Percentiles rank a stretch among this genome's conserved stretches.
These are phyloP conservation scores for Octonoba sinensis DNA, from an alignment of 2,888 invertebrate species.

Conservation along the genomic window DNA sequence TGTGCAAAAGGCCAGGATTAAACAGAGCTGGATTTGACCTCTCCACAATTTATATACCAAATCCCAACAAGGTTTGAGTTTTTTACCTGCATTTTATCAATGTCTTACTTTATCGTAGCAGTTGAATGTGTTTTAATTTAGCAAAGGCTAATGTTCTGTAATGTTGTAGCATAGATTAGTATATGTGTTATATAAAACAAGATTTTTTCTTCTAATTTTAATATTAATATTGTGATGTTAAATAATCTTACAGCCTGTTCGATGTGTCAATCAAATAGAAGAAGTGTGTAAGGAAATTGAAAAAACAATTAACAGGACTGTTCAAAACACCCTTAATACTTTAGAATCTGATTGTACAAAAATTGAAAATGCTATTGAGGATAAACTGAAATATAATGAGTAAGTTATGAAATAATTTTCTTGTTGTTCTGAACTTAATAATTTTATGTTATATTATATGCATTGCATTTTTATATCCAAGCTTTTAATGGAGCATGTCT, in stretches of 20 bases:
- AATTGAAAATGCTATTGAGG: conserved; percentile 72
- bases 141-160: no score
- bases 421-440: neutral
- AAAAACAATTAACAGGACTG: conserved; percentile 75
- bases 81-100: neutral
- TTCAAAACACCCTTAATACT: conserved; percentile 75
- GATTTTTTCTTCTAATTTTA: no score
- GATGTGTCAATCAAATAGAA: conserved; percentile 76
- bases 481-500: neutral
- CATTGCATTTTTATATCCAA: neutral
- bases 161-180: no score
- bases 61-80: conserved; percentile 71
- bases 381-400: conserved; percentile 71
- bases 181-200: no score
- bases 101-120: neutral
- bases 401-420: conserved; percentile 58
- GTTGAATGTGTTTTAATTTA: no score
- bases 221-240: no score
- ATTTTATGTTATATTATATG: neutral
- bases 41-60: conserved; percentile 76
- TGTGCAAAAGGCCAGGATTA: conserved; percentile 75
- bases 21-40: conserved; percentile 76
- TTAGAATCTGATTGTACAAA: conserved; percentile 74
- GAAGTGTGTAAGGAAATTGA: conserved; percentile 75
- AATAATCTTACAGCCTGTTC: conserved; percentile 68